A percentile compares a stretch with the other conserved stretches of the same genome.
phyloP scores from a whole-genome alignment of 1,140 invertebrate species.

The Sinonovacula constricta region DNA sequence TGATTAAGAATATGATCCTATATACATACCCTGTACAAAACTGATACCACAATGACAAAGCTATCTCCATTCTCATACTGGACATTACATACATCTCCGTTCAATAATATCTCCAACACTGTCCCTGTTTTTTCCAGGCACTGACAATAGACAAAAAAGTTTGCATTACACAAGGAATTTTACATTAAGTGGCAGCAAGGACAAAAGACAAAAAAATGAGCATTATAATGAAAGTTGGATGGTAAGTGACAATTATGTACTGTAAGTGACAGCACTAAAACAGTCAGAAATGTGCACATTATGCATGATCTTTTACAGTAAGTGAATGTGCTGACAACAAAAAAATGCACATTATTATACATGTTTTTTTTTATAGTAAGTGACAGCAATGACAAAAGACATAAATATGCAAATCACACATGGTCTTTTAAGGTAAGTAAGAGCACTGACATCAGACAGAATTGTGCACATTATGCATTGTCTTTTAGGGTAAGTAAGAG shows the following conservation, averaged over 20 bases:
- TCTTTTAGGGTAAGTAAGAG: too few species aligned
- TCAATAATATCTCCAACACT: background rate
- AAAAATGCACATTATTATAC: background rate
- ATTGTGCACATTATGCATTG: too few species aligned
- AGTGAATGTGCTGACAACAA: background rate
- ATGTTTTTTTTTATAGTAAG: background rate
- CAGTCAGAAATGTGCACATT: too few species aligned
- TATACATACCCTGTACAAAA: background rate
- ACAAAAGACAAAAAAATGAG: background rate
- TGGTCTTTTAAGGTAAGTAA: too few species aligned
- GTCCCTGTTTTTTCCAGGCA: background rate
- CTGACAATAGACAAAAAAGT: background rate
- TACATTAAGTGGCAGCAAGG: too few species aligned
- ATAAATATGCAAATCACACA: too few species aligned
- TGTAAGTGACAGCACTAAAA: too few species aligned
- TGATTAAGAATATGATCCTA: background rate
- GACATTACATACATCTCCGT: background rate
- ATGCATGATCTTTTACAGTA: background rate
- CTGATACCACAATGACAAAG: background rate
- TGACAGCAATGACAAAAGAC: background rate
- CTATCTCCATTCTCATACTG: background rate
- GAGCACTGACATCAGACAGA: too few species aligned
- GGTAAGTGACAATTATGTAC: too few species aligned
- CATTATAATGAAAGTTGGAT: background rate
- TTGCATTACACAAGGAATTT: too few species aligned